Evolutionary conservation across 2,797 vertebrate genomes (phyloP).

Genomic region (Sebastes miniatus): DNA sequence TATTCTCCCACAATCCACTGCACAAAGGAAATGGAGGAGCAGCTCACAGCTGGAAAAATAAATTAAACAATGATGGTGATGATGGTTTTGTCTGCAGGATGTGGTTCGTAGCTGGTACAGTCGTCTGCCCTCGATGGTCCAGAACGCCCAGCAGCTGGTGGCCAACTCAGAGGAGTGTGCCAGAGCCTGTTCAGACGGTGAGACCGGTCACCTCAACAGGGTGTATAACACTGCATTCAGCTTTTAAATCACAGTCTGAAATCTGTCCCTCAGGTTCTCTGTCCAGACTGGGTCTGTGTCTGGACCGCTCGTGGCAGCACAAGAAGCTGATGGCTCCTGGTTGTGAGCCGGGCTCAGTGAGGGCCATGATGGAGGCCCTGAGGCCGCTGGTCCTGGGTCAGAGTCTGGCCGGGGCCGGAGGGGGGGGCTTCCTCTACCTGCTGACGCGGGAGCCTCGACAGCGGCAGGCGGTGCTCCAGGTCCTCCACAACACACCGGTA

Average conservation of each 20-base stretch:
- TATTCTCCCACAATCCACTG: no score
- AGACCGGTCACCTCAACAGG: not conserved
- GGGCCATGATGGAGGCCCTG: constrained; percentile 88
- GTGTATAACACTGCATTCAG: no score
- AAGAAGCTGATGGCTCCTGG: constrained; percentile 95
- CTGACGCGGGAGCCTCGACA: constrained; percentile 86
- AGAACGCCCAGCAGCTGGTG: constrained; percentile 85
- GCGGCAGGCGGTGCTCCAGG: constrained; percentile 73
- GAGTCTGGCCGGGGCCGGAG: constrained; percentile 91
- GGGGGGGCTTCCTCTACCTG: constrained; percentile 92
- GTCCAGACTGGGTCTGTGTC: constrained; percentile 80
- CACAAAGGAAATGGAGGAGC: no score
- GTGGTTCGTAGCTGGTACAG: constrained; percentile 95
- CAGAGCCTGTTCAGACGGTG: constrained; percentile 86
- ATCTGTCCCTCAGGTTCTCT: constrained; percentile 80
- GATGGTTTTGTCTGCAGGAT: constrained; percentile 78
- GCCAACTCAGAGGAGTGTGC: constrained; percentile 87
- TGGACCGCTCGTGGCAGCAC: constrained; percentile 91
- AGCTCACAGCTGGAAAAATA: no score
- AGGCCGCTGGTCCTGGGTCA: constrained; percentile 87
- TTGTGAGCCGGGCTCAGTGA: constrained; percentile 88
- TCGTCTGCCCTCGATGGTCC: constrained; percentile 84
- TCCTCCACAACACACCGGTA: constrained; percentile 77
- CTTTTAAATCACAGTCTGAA: no score
- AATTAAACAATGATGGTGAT: no score